phyloP scores from a whole-genome alignment of 2,113 vertebrate species.

The Rhinogobius similis region DNA sequence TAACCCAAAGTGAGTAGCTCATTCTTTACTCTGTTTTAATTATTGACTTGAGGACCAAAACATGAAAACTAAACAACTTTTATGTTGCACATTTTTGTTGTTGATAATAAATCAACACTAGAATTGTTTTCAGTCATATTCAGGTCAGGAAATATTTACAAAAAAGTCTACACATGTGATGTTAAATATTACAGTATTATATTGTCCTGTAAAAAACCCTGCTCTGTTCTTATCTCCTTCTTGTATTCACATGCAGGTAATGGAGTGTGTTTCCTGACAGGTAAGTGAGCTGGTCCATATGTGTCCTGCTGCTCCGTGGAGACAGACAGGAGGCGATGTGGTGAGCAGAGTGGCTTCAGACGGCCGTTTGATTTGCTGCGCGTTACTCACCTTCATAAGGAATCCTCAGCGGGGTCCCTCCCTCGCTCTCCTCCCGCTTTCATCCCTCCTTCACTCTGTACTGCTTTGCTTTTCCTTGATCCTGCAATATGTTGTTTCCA shows the following conservation, averaged over 20 bases:
- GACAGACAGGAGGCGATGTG: conserved; percentile 24
- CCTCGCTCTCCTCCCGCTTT: conserved; percentile 26
- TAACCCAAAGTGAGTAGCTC: neutral
- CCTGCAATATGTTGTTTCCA: conserved; percentile 31
- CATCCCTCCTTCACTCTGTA: conserved; percentile 11
- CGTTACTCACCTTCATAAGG: conserved; percentile 33
- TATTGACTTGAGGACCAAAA: too few species aligned
- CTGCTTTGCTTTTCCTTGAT: conserved; percentile 40
- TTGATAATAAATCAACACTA: neutral
- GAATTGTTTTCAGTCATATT: neutral
- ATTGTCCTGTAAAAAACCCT: neutral
- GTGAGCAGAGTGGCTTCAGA: conserved; percentile 24
- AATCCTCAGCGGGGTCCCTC: conserved; percentile 26
- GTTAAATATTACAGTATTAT: neutral
- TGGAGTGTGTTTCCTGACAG: conserved; percentile 13
- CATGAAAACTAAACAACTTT: neutral
- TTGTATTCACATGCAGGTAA: conserved; percentile 9
- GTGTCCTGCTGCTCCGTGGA: conserved; percentile 7
- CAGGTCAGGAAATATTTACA: neutral
- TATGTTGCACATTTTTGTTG: neutral
- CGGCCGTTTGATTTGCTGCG: conserved; percentile 29
- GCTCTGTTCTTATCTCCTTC: neutral
- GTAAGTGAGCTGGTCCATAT: conserved; percentile 8
- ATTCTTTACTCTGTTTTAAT: too few species aligned
- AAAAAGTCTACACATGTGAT: neutral